Evolutionary conservation across 1,140 invertebrate genomes (phyloP).

Genomic region (Pissodes strobi): DNA sequence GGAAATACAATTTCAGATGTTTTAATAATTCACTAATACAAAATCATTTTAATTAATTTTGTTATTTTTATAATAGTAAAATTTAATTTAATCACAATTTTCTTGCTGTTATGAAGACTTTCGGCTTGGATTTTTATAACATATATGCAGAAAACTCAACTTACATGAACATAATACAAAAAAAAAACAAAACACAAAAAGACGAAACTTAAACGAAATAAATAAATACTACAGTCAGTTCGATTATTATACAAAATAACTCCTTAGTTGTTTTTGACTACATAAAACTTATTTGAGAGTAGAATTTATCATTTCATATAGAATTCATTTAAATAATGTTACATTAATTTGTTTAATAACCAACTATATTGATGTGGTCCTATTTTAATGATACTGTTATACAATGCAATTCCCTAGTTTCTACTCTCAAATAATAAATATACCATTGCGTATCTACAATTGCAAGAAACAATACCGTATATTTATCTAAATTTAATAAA

Average conservation of each 20-base stretch:
- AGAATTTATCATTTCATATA: too few species aligned
- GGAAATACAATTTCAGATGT: constrained; percentile 45
- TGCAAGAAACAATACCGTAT: constrained; percentile 12
- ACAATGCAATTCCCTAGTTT: too few species aligned
- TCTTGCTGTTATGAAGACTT: constrained; percentile 53
- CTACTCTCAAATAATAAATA: background rate
- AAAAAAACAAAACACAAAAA: constrained; percentile 18
- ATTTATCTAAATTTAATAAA: constrained; percentile 19
- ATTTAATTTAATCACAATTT: constrained; percentile 52
- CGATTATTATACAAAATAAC: constrained; percentile 30
- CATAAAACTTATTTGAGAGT: too few species aligned
- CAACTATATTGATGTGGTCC: background rate
- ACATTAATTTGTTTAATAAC: constrained; percentile 3
- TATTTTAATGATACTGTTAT: background rate
- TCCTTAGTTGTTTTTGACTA: constrained; percentile 20
- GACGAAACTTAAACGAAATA: constrained; percentile 20
- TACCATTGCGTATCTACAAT: constrained; percentile 12
- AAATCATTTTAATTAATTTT: constrained; percentile 52
- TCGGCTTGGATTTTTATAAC: constrained; percentile 45
- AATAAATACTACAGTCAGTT: constrained; percentile 35
- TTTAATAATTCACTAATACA: constrained; percentile 54
- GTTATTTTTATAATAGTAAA: constrained; percentile 50
- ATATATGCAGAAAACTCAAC: constrained; percentile 40
- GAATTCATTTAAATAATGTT: background rate
- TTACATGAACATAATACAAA: constrained; percentile 19